phyloP scores from a whole-genome alignment of 2,113 vertebrate genomes.

The Acanthisitta chloris region DNA sequence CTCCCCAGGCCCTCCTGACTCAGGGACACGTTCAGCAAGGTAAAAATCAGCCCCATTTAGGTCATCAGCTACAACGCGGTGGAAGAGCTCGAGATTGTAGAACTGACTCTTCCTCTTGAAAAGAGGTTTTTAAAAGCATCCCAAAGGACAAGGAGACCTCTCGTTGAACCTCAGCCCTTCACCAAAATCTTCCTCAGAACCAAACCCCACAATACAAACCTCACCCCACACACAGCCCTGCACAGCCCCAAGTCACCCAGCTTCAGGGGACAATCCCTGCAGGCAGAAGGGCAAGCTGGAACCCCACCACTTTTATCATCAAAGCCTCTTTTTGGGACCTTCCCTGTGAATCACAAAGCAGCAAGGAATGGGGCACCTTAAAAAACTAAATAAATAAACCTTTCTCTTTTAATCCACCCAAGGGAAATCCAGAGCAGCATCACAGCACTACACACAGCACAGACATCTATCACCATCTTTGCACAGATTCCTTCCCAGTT shows the following conservation, averaged over 20 bases:
- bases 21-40: background rate
- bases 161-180: background rate
- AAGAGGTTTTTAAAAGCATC: background rate
- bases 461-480: background rate
- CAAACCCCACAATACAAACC: background rate
- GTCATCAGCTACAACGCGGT: background rate
- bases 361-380: background rate
- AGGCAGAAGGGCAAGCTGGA: background rate
- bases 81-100: background rate
- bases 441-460: conserved; percentile 27
- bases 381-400: background rate
- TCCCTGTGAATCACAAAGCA: background rate
- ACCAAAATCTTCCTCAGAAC: background rate
- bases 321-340: background rate
- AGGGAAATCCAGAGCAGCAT: conserved; percentile 25
- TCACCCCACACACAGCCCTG: background rate
- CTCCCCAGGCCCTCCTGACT: background rate
- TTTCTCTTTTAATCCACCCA: conserved; percentile 43
- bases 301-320: background rate
- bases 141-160: background rate
- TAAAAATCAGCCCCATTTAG: background rate
- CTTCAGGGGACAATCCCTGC: background rate
- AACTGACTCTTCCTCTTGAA: too few species aligned
- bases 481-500: conserved; percentile 7
- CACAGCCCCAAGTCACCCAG: background rate